Evolutionary conservation across 2,113 vertebrate genomes (phyloP).

Genomic region (Solea solea): DNA sequence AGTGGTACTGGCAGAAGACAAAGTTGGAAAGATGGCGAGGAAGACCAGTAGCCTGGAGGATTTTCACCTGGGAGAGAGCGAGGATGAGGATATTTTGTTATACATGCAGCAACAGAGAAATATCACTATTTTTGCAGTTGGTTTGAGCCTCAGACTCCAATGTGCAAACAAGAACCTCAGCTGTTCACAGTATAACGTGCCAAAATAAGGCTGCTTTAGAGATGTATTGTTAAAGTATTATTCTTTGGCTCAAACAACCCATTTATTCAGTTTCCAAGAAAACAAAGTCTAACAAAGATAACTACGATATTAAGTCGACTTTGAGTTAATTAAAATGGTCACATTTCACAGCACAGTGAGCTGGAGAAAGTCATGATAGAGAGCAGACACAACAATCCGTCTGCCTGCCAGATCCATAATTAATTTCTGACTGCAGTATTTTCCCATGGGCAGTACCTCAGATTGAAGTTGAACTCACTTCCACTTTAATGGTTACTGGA

Average conservation of each 20-base stretch:
- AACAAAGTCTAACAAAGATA: neutral
- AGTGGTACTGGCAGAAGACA: slow-evolving; percentile 94
- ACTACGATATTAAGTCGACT: neutral
- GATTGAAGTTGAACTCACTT: neutral
- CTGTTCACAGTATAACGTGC: too few relatives aligned
- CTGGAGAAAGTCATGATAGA: neutral
- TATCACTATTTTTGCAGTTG: neutral
- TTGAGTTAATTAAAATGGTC: slow-evolving; percentile 18
- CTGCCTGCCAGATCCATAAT: slow-evolving; percentile 16
- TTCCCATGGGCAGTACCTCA: neutral
- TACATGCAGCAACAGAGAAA: neutral
- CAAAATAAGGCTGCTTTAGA: neutral
- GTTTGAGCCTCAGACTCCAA: neutral
- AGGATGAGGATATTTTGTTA: neutral
- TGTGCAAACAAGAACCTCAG: too few relatives aligned
- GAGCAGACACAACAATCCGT: neutral
- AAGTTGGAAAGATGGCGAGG: slow-evolving; percentile 94
- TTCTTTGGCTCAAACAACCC: neutral
- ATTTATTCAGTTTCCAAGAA: neutral
- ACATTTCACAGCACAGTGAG: slow-evolving; percentile 9
- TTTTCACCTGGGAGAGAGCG: slow-evolving; percentile 85
- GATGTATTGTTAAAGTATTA: too few relatives aligned
- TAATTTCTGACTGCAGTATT: slow-evolving; percentile 4
- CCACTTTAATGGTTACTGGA: neutral
- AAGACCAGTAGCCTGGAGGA: slow-evolving; percentile 93